Evolutionary conservation across 2,797 vertebrate species (phyloP).

Genomic region (Brachymystax lenok): DNA sequence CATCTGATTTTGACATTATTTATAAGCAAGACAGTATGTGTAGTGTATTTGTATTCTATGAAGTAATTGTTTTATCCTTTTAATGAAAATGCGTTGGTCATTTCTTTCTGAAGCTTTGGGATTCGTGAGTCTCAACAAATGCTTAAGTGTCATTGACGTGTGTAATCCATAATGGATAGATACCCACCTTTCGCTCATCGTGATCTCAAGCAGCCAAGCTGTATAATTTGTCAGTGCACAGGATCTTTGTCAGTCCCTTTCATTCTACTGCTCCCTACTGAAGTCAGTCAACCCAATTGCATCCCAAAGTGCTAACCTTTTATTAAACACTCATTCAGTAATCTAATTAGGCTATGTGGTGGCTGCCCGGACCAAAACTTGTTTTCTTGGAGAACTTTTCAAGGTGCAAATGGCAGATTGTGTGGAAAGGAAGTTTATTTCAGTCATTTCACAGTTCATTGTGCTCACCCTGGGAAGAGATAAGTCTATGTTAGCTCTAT

Average conservation of each 20-base stretch:
- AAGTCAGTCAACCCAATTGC: constrained; percentile 18
- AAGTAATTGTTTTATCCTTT: no score
- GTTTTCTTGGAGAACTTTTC: constrained; percentile 23
- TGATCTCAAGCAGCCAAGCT: neutral
- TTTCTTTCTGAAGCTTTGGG: no score
- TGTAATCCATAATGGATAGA: neutral
- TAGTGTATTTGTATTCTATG: no score
- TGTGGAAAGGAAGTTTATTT: constrained; percentile 43
- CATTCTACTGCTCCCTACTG: neutral
- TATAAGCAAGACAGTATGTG: no score
- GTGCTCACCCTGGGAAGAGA: constrained; percentile 43
- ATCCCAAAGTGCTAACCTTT: constrained; percentile 10
- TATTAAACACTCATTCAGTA: constrained; percentile 25
- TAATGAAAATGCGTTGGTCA: no score
- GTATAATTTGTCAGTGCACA: constrained; percentile 8
- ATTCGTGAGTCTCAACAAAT: neutral
- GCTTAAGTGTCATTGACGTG: neutral
- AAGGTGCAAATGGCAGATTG: constrained; percentile 45
- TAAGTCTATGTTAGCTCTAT: constrained; percentile 31
- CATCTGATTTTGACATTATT: neutral
- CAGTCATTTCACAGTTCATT: constrained; percentile 47
- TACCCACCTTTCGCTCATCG: neutral
- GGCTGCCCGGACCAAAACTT: constrained; percentile 28
- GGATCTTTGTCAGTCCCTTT: neutral
- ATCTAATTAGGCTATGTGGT: constrained; percentile 28